These are phyloP conservation scores for Petrosia ficiformis DNA, from an alignment of 37 sponge, comb jelly and placozoan species.

Conservation along the genomic window DNA sequence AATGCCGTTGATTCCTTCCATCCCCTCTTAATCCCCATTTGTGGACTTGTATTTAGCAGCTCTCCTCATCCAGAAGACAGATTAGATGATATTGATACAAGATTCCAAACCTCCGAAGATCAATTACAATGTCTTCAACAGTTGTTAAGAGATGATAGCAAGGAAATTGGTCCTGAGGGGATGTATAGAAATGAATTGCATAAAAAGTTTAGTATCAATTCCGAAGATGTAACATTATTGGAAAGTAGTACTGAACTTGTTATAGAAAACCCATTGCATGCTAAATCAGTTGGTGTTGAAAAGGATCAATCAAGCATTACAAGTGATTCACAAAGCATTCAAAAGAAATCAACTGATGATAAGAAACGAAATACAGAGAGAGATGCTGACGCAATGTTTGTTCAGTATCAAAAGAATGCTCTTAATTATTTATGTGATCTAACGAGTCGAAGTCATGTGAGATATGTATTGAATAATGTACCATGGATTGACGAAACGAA, in stretches of 20 bases:
- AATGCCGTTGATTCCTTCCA: background rate
- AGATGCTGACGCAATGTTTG: slow-evolving; percentile 1
- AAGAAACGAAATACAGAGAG: no score
- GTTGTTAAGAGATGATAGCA: background rate
- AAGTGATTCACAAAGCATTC: no score
- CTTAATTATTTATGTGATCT: background rate
- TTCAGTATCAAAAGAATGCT: background rate
- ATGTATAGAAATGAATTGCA: no score
- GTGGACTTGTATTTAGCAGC: background rate
- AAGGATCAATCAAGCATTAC: no score
- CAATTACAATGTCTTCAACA: background rate
- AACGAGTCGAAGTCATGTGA: background rate
- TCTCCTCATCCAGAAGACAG: background rate
- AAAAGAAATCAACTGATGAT: background rate
- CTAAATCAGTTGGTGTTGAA: background rate
- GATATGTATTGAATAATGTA: background rate
- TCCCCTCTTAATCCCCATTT: background rate
- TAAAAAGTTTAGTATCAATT: no score
- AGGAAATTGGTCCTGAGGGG: no score
- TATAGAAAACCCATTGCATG: no score
- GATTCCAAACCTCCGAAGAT: background rate
- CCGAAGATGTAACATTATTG: no score
- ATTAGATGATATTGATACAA: background rate
- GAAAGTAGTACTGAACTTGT: background rate
- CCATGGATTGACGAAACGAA: background rate